A percentile compares a stretch with the other conserved stretches of the same genome.
These are phyloP conservation scores for Callosobruchus maculatus DNA, from an alignment of 2,888 invertebrate genomes.

Conservation along the genomic window DNA sequence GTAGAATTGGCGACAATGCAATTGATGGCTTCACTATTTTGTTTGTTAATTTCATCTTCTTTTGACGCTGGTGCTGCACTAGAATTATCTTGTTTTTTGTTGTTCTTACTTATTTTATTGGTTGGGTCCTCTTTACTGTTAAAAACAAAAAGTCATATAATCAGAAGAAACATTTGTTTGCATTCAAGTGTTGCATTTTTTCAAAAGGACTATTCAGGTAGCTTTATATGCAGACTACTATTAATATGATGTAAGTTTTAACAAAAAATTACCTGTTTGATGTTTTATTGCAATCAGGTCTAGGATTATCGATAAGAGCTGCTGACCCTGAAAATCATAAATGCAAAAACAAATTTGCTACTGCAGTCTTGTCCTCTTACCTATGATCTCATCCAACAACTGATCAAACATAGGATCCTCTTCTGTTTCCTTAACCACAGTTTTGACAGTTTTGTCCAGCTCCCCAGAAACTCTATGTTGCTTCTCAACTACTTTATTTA, in stretches of 20 bases:
- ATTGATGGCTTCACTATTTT: slow-evolving; percentile 28
- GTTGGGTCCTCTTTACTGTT: background rate
- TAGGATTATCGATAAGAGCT: slow-evolving; percentile 1
- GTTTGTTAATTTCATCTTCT: slow-evolving; percentile 21
- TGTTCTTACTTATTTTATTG: background rate
- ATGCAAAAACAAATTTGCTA: background rate
- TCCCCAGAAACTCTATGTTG: slow-evolving; percentile 35
- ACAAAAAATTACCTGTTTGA: slow-evolving; percentile 7
- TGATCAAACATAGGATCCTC: slow-evolving; percentile 53
- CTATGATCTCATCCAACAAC: slow-evolving; percentile 50
- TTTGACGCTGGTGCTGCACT: background rate
- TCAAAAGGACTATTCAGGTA: no score
- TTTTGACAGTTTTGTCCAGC: slow-evolving; percentile 50
- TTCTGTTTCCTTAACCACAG: slow-evolving; percentile 52
- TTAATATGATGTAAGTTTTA: background rate
- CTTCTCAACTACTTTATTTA: slow-evolving; percentile 48
- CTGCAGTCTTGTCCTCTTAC: slow-evolving; percentile 17
- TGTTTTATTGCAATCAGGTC: background rate
- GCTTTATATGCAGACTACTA: no score
- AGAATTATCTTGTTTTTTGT: background rate
- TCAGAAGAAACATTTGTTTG: no score
- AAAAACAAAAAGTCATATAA: no score
- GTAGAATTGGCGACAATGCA: slow-evolving; percentile 24
- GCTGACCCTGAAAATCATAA: slow-evolving; percentile 6
- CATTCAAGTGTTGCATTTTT: no score